Evolutionary conservation across 92 coral and sea anemone species (phyloP).

Genomic region (Siderastrea radians): DNA sequence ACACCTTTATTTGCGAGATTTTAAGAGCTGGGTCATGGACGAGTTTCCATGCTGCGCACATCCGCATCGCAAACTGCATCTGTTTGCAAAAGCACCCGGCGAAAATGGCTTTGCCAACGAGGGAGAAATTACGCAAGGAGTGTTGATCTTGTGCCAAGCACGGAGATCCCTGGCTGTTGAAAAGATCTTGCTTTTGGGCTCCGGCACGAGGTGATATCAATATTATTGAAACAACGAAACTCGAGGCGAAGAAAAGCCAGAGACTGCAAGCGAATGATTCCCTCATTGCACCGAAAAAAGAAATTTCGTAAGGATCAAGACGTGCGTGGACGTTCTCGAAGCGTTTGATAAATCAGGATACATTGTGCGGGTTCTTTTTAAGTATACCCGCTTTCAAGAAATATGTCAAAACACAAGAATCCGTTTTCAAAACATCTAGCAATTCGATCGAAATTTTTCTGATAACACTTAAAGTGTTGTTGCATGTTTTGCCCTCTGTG

Average conservation of each 20-base stretch:
- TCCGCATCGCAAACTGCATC: neutral
- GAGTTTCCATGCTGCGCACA: conserved; percentile 38
- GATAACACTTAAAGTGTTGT: no score
- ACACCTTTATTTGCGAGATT: neutral
- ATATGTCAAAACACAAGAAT: no score
- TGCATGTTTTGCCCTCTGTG: no score
- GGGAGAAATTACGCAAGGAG: neutral
- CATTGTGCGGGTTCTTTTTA: no score
- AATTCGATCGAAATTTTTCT: no score
- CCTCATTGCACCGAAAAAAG: neutral
- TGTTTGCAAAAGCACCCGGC: conserved; percentile 31
- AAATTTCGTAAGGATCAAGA: neutral
- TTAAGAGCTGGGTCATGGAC: neutral
- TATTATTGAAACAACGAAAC: neutral
- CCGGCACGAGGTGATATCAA: neutral
- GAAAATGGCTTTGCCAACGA: conserved; percentile 8
- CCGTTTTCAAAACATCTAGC: no score
- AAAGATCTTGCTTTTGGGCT: neutral
- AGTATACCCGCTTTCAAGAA: no score
- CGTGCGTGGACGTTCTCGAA: no score
- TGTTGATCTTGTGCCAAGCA: neutral
- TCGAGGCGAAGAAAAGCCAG: neutral
- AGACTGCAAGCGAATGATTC: neutral
- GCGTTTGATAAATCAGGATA: no score
- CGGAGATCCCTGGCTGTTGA: neutral